These are phyloP conservation scores for Gonocerus acuteangulatus DNA, from an alignment of 2,888 invertebrate species.

Conservation along the genomic window DNA sequence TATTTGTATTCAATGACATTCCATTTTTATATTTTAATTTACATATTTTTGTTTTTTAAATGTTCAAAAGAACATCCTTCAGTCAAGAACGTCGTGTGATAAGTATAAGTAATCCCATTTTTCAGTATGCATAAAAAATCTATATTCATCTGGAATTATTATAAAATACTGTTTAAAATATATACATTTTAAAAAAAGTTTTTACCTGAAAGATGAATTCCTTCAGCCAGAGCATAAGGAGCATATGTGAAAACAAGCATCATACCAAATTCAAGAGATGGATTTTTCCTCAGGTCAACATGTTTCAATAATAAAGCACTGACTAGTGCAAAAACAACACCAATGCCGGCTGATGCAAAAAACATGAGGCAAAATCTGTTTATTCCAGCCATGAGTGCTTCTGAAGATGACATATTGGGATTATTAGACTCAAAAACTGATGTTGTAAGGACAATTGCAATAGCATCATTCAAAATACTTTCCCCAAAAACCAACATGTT, in stretches of 20 bases:
- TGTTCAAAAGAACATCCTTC: too few relatives aligned
- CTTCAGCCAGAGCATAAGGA: slow-evolving; percentile 96
- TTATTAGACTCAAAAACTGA: slow-evolving; percentile 67
- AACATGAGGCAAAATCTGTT: slow-evolving; percentile 90
- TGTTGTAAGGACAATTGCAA: slow-evolving; percentile 94
- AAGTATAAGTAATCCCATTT: too few relatives aligned
- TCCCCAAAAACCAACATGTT: slow-evolving; percentile 98
- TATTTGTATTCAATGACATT: too few relatives aligned
- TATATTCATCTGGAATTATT: too few relatives aligned
- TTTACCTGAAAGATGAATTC: slow-evolving; percentile 81
- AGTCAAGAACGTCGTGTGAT: too few relatives aligned
- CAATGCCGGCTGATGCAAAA: slow-evolving; percentile 95
- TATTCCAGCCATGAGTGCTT: slow-evolving; percentile 80
- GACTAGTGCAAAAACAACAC: slow-evolving; percentile 86
- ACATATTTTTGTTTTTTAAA: too few relatives aligned
- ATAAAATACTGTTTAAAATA: too few relatives aligned
- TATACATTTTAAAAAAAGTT: too few relatives aligned
- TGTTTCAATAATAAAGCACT: slow-evolving; percentile 90
- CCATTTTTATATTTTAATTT: too few relatives aligned
- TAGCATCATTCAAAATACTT: slow-evolving; percentile 94
- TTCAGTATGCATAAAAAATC: too few relatives aligned
- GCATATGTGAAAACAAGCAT: slow-evolving; percentile 98
- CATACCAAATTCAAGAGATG: slow-evolving; percentile 95
- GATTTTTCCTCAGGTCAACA: slow-evolving; percentile 91
- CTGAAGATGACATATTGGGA: slow-evolving; percentile 62